Evolutionary conservation across 2,888 invertebrate genomes (phyloP), one percentile per base, ranked within the genome.

Genomic region (Sturmia bella): DNA sequence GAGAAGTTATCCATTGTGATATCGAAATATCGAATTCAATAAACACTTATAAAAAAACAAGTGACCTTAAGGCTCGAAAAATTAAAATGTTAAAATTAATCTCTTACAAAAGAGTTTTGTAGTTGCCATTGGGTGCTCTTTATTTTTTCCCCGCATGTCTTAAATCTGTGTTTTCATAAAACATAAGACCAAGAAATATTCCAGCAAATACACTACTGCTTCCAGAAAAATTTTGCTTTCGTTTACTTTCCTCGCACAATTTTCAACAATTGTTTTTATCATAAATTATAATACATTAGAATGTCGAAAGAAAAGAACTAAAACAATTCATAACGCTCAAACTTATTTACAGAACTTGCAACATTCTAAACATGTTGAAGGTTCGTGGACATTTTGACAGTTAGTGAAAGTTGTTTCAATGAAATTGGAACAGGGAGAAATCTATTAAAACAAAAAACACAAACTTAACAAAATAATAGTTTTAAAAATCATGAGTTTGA

Each of bases 291-390:
- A 39, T 27, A 52, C 12, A 48, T 41, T 17, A 75, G 12, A 39
- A 13, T 24, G 3, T 17, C 66, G 12, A 39, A 13, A 17, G 3
- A 68, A 13, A 37, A 78, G 57, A 15, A 32, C 32, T 39, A 13
- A 69, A 69, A 76, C 37, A 72, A 63, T 81, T 68, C 56, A 73
- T 37, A 76, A 75, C 54, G 72, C 76, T 50, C 72, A 82, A 81
- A 82, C 82, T 59, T 78, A 82, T 82, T 82, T 78, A 82, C 82
- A 82, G 21, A 66, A 75, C 74, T 74, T 74, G 43, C 70, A 78
- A 72, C 52, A 52, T 17, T 68, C 52, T 69, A 59, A 43, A 32
- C 3, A 19, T 76, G 54, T 76, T 61, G 43, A 54, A 54, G 2
- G 54, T 54, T 78, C 19, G 45, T 56, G 39, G 17, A 48, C 21